Conservation (phyloP, 2,797 vertebrate species). For the Pseudochirops corinnae region DNA sequence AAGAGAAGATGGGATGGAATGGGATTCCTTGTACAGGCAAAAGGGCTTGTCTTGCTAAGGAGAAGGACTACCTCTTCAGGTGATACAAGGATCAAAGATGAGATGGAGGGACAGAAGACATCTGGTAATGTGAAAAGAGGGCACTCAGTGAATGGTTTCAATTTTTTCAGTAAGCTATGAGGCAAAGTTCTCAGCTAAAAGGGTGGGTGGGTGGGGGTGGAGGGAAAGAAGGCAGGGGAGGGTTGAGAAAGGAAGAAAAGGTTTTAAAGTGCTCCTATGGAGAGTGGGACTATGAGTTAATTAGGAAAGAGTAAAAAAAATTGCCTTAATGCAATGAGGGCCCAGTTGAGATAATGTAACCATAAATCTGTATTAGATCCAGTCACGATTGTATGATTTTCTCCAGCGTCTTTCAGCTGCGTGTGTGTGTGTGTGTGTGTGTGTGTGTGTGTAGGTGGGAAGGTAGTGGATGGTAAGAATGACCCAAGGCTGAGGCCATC, state of each 20-base stretch:
- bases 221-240: neutral
- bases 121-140: neutral
- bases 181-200: neutral
- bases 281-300: neutral
- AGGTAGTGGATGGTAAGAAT: neutral
- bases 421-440: too few relatives aligned
- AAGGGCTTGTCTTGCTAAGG: neutral
- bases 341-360: slow-evolving; percentile 5
- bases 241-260: neutral
- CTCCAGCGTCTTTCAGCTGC: neutral
- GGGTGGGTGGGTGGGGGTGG: too few relatives aligned
- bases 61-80: neutral
- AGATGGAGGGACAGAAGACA: neutral
- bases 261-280: neutral
- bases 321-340: slow-evolving; percentile 33
- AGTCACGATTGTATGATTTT: neutral
- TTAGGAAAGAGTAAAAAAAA: slow-evolving; percentile 20
- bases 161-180: neutral
- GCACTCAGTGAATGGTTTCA: neutral
- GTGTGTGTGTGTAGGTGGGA: neutral
- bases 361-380: neutral
- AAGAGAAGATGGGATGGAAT: neutral
- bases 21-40: neutral
- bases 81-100: neutral
- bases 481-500: neutral